These are phyloP conservation scores for Equus przewalskii DNA, from an alignment of 2,113 vertebrate species.

Conservation along the genomic window DNA sequence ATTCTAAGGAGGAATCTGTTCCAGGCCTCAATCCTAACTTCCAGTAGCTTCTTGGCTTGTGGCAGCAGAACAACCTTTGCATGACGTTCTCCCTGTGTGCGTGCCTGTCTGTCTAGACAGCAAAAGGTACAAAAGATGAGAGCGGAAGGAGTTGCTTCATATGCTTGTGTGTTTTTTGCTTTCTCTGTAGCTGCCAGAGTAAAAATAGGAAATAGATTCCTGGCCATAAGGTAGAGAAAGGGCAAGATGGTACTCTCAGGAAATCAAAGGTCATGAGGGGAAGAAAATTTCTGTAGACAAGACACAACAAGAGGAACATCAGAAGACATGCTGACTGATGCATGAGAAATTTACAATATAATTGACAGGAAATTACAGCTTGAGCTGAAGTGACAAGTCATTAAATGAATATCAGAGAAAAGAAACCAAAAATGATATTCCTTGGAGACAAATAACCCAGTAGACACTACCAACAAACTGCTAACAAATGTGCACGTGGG, in stretches of 20 bases:
- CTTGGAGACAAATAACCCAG: constrained; percentile 74
- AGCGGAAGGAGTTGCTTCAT: background rate
- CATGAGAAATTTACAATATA: constrained; percentile 82
- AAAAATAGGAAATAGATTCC: constrained; percentile 63
- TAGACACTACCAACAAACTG: constrained; percentile 62
- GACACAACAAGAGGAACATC: constrained; percentile 74
- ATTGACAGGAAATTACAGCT: constrained; percentile 85
- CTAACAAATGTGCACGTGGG: background rate
- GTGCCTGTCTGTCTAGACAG: background rate
- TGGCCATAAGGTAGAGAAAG: constrained; percentile 47
- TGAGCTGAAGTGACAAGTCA: constrained; percentile 81
- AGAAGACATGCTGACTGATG: constrained; percentile 80
- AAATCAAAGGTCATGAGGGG: constrained; percentile 78
- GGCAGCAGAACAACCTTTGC: accelerated
- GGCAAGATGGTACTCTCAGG: constrained; percentile 64
- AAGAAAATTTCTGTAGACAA: constrained; percentile 67
- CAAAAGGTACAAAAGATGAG: background rate
- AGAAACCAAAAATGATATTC: constrained; percentile 82
- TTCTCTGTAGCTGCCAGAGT: background rate
- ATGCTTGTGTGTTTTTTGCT: background rate
- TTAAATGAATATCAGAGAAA: constrained; percentile 82
- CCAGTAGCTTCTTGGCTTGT: background rate
- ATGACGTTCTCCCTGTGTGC: background rate
- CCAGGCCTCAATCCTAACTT: background rate
- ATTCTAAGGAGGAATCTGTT: background rate